A percentile compares a stretch with the other conserved stretches of the same genome.
phyloP scores from a whole-genome alignment of 2,888 invertebrate genomes.

The Biston betularia region DNA sequence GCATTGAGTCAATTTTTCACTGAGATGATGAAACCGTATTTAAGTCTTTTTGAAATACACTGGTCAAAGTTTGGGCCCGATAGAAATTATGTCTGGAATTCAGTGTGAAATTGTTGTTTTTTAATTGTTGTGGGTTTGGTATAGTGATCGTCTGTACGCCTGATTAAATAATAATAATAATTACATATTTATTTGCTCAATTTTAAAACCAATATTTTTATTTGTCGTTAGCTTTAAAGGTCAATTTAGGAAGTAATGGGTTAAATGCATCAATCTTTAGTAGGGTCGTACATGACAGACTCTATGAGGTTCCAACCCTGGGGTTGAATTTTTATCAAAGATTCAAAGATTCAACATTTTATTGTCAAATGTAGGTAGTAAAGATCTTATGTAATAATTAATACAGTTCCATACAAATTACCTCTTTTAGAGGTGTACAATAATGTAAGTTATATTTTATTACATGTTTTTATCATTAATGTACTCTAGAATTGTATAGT shows the following conservation, averaged over 20 bases:
- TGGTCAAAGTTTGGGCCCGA: constrained; percentile 58
- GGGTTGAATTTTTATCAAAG: too few relatives aligned
- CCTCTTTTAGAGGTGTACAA: too few relatives aligned
- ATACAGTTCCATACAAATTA: too few relatives aligned
- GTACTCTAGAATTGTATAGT: too few relatives aligned
- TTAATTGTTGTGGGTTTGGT: constrained; percentile 60
- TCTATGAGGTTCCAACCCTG: background rate
- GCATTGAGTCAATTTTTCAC: constrained; percentile 47
- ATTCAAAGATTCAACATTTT: too few relatives aligned
- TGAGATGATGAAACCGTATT: background rate
- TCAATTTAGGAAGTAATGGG: constrained; percentile 57
- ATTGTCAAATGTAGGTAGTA: too few relatives aligned
- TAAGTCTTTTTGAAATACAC: constrained; percentile 48
- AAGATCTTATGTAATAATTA: too few relatives aligned
- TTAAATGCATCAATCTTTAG: constrained; percentile 34
- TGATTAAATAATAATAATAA: constrained; percentile 69
- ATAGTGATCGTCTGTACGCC: constrained; percentile 58
- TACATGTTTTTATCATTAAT: too few relatives aligned
- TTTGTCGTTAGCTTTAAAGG: constrained; percentile 60
- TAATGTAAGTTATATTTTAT: too few relatives aligned
- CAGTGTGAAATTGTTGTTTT: constrained; percentile 80
- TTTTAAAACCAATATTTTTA: constrained; percentile 66
- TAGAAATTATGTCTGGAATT: constrained; percentile 78
- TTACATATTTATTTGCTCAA: constrained; percentile 77
- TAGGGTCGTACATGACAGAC: constrained; percentile 37